phyloP scores from a whole-genome alignment of 1,140 invertebrate species.

The Danaus melanippus region DNA sequence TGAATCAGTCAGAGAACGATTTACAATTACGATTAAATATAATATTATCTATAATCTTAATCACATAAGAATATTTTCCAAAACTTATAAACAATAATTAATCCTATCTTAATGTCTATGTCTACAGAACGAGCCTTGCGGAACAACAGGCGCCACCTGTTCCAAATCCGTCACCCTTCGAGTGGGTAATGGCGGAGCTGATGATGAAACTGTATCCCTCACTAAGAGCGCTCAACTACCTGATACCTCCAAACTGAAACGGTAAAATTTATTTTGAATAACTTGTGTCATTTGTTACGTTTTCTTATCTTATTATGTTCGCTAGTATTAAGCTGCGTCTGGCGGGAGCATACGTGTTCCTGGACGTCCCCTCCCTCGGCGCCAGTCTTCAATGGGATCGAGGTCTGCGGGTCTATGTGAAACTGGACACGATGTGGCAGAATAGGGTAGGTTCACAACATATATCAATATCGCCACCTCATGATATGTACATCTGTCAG shows the following conservation, averaged over 20 bases:
- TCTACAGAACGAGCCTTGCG: constrained; percentile 85
- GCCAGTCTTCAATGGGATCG: constrained; percentile 90
- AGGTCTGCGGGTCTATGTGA: constrained; percentile 86
- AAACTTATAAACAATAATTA: background rate
- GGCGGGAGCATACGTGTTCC: constrained; percentile 82
- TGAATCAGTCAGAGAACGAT: too few species aligned
- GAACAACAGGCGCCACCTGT: constrained; percentile 88
- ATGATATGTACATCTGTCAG: too few species aligned
- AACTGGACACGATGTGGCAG: constrained; percentile 82
- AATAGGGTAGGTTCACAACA: constrained; percentile 72
- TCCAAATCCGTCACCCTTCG: constrained; percentile 84
- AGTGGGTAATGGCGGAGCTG: constrained; percentile 68
- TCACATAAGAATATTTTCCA: background rate
- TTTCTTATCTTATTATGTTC: constrained; percentile 9
- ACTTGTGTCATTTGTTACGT: constrained; percentile 3
- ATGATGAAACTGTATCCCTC: constrained; percentile 75
- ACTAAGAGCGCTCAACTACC: constrained; percentile 62
- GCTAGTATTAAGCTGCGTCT: constrained; percentile 44
- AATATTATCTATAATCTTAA: too few species aligned
- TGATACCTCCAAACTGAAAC: constrained; percentile 59
- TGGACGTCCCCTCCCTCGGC: constrained; percentile 84
- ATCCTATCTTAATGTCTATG: background rate
- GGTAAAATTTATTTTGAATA: constrained; percentile 29
- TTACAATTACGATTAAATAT: too few species aligned
- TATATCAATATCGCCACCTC: constrained; percentile 4